phyloP scores from a whole-genome alignment of 2,113 vertebrate genomes.

The Vicugna pacos region DNA sequence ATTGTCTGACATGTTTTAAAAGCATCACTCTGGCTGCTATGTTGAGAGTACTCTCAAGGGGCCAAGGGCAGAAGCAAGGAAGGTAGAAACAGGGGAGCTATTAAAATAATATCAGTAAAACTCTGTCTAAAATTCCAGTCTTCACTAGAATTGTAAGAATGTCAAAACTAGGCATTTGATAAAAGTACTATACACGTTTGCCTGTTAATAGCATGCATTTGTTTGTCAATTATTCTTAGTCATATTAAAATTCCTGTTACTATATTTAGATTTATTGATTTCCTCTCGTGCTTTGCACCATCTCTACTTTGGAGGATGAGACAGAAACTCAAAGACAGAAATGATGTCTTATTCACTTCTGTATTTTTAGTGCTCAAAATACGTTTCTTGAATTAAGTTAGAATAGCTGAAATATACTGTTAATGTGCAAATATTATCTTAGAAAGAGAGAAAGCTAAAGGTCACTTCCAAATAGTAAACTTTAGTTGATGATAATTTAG shows the following conservation, averaged over 20 bases:
- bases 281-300: background rate
- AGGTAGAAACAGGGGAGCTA: background rate
- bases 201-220: background rate
- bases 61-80: background rate
- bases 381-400: slow-evolving; percentile 53
- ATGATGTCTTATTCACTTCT: background rate
- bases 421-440: background rate
- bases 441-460: background rate
- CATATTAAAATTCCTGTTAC: slow-evolving; percentile 9
- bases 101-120: slow-evolving; percentile 38
- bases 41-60: background rate
- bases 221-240: slow-evolving; percentile 42
- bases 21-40: slow-evolving; percentile 5
- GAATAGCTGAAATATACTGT: background rate
- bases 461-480: background rate
- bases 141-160: slow-evolving; percentile 30
- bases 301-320: slow-evolving; percentile 1
- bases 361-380: background rate
- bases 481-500: background rate
- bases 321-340: background rate
- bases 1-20: slow-evolving; percentile 44
- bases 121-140: background rate
- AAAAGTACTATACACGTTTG: background rate
- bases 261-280: slow-evolving; percentile 55
- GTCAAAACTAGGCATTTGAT: background rate